Conservation (phyloP, 35 echinoderm and acorn worm species). For the Lytechinus pictus region DNA sequence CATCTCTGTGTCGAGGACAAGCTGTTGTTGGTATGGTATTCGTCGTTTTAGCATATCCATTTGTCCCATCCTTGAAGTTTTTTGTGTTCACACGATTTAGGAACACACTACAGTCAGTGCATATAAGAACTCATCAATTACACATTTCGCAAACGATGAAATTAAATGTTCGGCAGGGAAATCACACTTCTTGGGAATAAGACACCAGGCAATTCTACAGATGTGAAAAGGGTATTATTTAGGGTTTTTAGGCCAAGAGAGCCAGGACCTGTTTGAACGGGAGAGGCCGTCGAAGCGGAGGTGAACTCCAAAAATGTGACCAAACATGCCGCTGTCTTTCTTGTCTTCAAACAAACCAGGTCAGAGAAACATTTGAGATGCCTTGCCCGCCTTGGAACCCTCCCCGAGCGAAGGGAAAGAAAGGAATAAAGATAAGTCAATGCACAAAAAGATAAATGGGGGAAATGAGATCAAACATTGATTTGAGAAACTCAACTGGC, state of each 20-base stretch:
- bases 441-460: not conserved
- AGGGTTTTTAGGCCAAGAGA: not conserved
- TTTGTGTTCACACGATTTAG: too few species aligned
- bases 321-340: not conserved
- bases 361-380: slow-evolving; percentile 25
- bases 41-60: too few species aligned
- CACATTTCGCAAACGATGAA: too few species aligned
- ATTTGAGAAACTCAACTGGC: not conserved
- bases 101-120: too few species aligned
- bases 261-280: not conserved
- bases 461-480: too few species aligned
- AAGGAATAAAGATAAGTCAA: not conserved
- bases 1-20: too few species aligned
- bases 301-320: slow-evolving; percentile 6
- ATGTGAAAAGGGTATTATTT: not conserved
- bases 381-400: not conserved
- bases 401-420: not conserved
- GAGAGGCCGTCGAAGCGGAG: not conserved
- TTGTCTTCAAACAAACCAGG: slow-evolving; percentile 25
- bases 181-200: too few species aligned
- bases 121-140: too few species aligned
- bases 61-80: too few species aligned
- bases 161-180: too few species aligned
- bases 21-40: too few species aligned
- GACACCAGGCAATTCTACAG: not conserved